Evolutionary conservation across 1,140 invertebrate species (phyloP).

Genomic region (Trachelipus rathkii): DNA sequence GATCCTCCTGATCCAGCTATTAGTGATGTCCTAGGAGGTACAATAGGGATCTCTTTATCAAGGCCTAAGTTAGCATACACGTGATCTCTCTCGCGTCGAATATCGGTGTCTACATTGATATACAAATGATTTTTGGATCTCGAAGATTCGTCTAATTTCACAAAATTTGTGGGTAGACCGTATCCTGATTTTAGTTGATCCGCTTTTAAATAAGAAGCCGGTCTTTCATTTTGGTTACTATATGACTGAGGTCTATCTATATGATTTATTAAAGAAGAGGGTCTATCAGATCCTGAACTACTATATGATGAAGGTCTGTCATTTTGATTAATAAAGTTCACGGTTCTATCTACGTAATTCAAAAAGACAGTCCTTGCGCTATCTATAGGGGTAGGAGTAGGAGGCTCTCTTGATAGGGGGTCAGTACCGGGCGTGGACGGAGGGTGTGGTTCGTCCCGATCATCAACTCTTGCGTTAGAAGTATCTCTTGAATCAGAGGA

Average conservation of each 20-base stretch:
- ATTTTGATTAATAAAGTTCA: slow-evolving; percentile 23
- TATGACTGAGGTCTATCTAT: slow-evolving; percentile 36
- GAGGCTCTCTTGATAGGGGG: slow-evolving; percentile 22
- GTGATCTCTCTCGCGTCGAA: slow-evolving; percentile 28
- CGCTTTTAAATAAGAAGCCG: slow-evolving; percentile 17
- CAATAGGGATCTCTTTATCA: slow-evolving; percentile 37
- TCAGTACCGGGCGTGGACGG: slow-evolving; percentile 29
- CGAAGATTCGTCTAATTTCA: slow-evolving; percentile 20
- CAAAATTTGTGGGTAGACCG: slow-evolving; percentile 8
- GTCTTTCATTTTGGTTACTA: slow-evolving; percentile 25
- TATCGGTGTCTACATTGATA: slow-evolving; percentile 35
- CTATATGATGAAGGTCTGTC: slow-evolving; percentile 24
- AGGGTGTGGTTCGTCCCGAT: slow-evolving; percentile 19
- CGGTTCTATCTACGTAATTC: slow-evolving; percentile 30
- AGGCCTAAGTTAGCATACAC: slow-evolving; percentile 35
- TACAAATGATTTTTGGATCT: slow-evolving; percentile 29
- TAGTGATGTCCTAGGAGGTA: slow-evolving; percentile 35
- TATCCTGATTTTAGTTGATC: slow-evolving; percentile 18
- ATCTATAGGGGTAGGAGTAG: slow-evolving; percentile 28
- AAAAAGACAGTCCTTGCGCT: slow-evolving; percentile 20
- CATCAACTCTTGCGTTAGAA: slow-evolving; percentile 11
- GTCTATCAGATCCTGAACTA: slow-evolving; percentile 21
- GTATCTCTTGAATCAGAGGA: background rate
- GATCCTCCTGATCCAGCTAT: slow-evolving; percentile 38
- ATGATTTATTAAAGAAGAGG: slow-evolving; percentile 31